A percentile compares a stretch with the other conserved stretches of the same genome.
Conservation (phyloP, 2,113 vertebrate species). For the Hippocampus comes region DNA sequence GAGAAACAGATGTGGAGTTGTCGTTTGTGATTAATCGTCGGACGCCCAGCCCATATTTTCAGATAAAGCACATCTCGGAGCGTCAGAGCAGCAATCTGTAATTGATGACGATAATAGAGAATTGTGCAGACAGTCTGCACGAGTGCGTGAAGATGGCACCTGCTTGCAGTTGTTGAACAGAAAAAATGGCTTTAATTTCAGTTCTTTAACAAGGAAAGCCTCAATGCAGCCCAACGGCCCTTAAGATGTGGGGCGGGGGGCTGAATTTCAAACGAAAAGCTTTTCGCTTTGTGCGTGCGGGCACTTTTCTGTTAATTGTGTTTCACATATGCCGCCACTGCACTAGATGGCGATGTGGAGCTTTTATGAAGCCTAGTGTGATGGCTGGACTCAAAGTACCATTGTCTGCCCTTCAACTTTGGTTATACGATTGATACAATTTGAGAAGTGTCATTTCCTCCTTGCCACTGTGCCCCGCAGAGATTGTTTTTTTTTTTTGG, state of each 20-base stretch:
- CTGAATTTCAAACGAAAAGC: not conserved
- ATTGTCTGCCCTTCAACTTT: conserved; percentile 24
- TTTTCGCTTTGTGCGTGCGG: not conserved
- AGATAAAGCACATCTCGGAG: not conserved
- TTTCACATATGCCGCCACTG: conserved; percentile 15
- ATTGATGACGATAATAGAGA: not conserved
- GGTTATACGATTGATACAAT: conserved; percentile 25
- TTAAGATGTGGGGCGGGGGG: not conserved
- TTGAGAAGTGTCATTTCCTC: conserved; percentile 21
- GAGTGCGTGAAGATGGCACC: not conserved
- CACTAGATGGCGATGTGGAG: conserved; percentile 63
- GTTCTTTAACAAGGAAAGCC: not conserved
- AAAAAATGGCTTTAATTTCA: not conserved
- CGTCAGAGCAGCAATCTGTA: conserved; percentile 1
- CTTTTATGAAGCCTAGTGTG: conserved; percentile 14
- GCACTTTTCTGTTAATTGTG: not conserved
- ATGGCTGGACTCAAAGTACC: conserved; percentile 30
- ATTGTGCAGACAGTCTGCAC: not conserved
- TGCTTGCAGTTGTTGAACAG: not conserved
- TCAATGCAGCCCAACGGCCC: not conserved
- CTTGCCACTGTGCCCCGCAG: conserved; percentile 9
- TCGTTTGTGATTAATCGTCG: not conserved
- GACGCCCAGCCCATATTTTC: conserved; percentile 2
- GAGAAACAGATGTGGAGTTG: not conserved
- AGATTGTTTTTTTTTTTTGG: not conserved